A percentile compares a stretch with the other conserved stretches of the same genome.
Evolutionary conservation across 2,797 vertebrate species (phyloP).

Genomic region (Pipistrellus nathusii): DNA sequence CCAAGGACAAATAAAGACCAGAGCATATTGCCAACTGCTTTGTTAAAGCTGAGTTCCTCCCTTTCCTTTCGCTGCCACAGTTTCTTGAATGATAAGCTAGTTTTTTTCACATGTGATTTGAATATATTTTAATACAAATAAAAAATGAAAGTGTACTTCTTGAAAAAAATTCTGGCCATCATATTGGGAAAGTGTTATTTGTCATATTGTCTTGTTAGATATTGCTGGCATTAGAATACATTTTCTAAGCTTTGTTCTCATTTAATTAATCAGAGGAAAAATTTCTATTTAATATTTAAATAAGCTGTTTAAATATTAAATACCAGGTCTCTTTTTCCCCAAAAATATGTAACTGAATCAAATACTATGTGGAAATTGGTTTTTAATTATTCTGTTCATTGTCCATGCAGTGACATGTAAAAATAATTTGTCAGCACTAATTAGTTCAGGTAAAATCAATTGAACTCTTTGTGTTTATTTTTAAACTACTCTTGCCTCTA

Average conservation of each 20-base stretch:
- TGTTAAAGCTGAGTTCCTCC: conserved; percentile 52
- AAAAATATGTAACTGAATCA: conserved; percentile 67
- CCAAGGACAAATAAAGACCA: conserved; percentile 75
- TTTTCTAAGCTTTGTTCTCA: conserved; percentile 41
- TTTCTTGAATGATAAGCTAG: conserved; percentile 56
- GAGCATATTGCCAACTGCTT: conserved; percentile 55
- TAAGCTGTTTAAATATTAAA: conserved; percentile 83
- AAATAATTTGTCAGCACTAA: conserved; percentile 71
- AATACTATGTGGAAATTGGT: neutral
- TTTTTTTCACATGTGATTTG: conserved; percentile 57
- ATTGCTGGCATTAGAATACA: conserved; percentile 40
- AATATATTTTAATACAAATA: conserved; percentile 63
- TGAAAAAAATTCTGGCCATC: neutral
- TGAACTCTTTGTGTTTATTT: conserved; percentile 55
- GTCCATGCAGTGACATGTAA: neutral
- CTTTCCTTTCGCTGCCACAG: conserved; percentile 54
- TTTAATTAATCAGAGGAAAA: conserved; percentile 72
- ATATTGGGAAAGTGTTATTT: conserved; percentile 18
- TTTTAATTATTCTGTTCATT: conserved; percentile 61
- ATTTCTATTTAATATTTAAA: conserved; percentile 81
- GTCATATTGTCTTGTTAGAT: conserved; percentile 12
- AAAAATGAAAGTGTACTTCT: conserved; percentile 60
- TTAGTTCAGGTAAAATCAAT: conserved; percentile 66
- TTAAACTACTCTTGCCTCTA: conserved; percentile 25
- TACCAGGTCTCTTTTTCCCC: conserved; percentile 68